Evolutionary conservation across 2,797 vertebrate species (phyloP).

Genomic region (Lacerta viridis): DNA sequence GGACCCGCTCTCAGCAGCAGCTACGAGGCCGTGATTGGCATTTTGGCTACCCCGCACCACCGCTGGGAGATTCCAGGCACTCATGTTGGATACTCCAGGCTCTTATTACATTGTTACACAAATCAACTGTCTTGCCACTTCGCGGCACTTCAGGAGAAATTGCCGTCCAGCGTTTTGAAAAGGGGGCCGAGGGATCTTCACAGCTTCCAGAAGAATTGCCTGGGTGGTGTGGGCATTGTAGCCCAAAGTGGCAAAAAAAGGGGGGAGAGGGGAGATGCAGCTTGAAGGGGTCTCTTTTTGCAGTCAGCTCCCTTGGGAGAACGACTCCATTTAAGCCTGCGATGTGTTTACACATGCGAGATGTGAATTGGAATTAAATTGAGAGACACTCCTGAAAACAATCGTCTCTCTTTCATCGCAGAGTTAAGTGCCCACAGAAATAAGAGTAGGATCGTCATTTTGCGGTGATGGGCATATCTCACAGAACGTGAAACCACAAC

Average conservation of each 20-base stretch:
- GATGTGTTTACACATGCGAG: background rate
- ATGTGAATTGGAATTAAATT: background rate
- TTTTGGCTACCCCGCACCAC: slow-evolving; percentile 37
- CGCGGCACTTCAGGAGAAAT: slow-evolving; percentile 51
- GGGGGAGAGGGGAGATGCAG: no score
- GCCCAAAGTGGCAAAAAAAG: no score
- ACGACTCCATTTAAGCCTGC: background rate
- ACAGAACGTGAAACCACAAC: background rate
- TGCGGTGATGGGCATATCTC: background rate
- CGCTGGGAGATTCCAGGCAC: slow-evolving; percentile 30
- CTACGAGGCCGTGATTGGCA: slow-evolving; percentile 41
- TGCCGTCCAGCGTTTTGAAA: slow-evolving; percentile 25
- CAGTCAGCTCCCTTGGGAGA: background rate
- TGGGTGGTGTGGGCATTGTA: background rate
- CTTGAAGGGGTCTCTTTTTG: background rate
- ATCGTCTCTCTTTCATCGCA: background rate
- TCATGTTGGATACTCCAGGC: slow-evolving; percentile 21
- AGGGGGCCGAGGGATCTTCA: background rate
- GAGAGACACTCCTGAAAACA: background rate
- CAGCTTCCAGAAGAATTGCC: background rate
- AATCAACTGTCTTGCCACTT: slow-evolving; percentile 74
- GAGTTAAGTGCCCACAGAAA: background rate
- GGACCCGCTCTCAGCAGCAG: slow-evolving; percentile 43
- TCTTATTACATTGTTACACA: slow-evolving; percentile 51
- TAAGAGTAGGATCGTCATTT: background rate